These are phyloP conservation scores for Oncopeltus fasciatus DNA, from an alignment of 1,140 invertebrate species.

Conservation along the genomic window DNA sequence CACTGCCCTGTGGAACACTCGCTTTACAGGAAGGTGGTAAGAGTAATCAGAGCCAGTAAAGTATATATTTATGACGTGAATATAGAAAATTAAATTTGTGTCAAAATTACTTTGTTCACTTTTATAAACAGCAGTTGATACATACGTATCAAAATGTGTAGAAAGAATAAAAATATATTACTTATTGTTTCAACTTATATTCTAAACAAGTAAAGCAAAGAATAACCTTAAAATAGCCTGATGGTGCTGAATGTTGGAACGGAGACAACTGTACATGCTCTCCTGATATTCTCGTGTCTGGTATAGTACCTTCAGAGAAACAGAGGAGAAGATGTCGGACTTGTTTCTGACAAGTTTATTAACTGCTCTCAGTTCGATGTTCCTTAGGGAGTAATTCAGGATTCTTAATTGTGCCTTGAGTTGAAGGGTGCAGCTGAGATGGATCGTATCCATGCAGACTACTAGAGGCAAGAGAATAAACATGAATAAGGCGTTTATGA, in stretches of 20 bases:
- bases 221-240: neutral
- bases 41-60: too few relatives aligned
- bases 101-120: too few relatives aligned
- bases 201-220: too few relatives aligned
- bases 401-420: neutral
- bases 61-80: too few relatives aligned
- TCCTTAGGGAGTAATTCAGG: neutral
- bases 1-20: too few relatives aligned
- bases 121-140: too few relatives aligned
- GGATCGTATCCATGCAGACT: neutral
- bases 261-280: neutral
- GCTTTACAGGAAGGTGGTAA: too few relatives aligned
- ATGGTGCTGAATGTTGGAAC: neutral
- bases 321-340: neutral
- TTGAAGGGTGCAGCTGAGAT: neutral
- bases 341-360: neutral
- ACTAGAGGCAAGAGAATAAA: neutral
- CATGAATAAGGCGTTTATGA: neutral
- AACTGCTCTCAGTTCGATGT: neutral
- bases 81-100: too few relatives aligned
- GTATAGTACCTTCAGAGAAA: neutral
- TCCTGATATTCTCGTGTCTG: neutral
- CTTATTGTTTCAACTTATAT: too few relatives aligned
- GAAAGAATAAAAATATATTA: too few relatives aligned
- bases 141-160: too few relatives aligned